Base-by-base conservation (phyloP, 2,888 invertebrate species). In the Panopea generosa region DNA sequence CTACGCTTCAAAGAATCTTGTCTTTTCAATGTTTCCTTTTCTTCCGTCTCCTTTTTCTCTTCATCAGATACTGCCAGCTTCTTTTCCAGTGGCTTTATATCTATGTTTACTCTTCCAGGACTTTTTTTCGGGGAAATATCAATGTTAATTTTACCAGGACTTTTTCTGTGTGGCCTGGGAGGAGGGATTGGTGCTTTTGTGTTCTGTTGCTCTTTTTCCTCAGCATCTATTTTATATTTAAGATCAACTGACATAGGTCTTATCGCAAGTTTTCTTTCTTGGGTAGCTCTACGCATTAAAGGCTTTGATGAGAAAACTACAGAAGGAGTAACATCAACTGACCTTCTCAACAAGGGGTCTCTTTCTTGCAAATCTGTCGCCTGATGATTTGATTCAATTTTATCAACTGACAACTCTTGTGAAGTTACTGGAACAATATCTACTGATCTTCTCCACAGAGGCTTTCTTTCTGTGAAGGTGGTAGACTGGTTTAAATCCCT, bases 11-110 rank as follows among this genome's bases (percentile, higher is more conserved):
- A 45, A 24, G 76, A 76, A 22, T 76, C 76, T 53, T 60, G 55
- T 45, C 75, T 63, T 18, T 70, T 49, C 11, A 76, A 9, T 22
- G 65, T 60, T n/a, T 40, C 33, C 40, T 60, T 63, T 9, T 60
- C 57, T 20, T 75, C 69, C 29, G 63, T 52, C 2, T 66, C 33
- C 24, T 65, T 26, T 27, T 47, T 63, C 33, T 75, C 65, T 38
- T 67, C 68, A 33, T 62, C 67, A 38, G 69, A 56, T 20, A 43
- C 24, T 7, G 53, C 55, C 20, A 57, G 55, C 40, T 70, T 65
- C 49, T 76, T 65, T 20, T 76, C 71, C 18, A 76, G 38, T 29
- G 80, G 53, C 40, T 76, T 72, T 2, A 80, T 43, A 61, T 77
- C 65, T 20, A 77, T 50, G 26, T 33, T 45, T 4, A 77, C 55